Conservation (phyloP, 1,140 invertebrate species). For the Oryctes rhinoceros region DNA sequence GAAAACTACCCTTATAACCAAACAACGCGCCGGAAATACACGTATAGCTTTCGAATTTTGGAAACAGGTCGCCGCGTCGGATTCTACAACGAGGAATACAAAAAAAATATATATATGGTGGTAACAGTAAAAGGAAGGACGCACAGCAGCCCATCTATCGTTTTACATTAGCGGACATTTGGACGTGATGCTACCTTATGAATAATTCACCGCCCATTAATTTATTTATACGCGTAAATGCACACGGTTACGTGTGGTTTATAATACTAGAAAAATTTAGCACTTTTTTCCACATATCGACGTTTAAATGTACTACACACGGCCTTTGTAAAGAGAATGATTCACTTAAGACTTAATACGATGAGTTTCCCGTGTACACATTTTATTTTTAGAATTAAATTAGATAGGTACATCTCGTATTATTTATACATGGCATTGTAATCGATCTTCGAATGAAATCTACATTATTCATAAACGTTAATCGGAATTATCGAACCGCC, state of each 20-base stretch:
- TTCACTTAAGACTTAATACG: slow-evolving; percentile 11
- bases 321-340: not conserved
- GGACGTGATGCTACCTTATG: not conserved
- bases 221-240: slow-evolving; percentile 35
- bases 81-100: not conserved
- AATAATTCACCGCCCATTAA: slow-evolving; percentile 26
- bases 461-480: slow-evolving; percentile 8
- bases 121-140: slow-evolving; percentile 13
- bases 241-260: slow-evolving; percentile 34
- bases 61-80: not conserved
- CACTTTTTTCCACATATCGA: slow-evolving; percentile 25
- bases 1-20: slow-evolving; percentile 41
- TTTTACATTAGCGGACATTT: slow-evolving; percentile 18
- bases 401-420: not conserved
- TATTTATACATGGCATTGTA: not conserved
- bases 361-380: not conserved
- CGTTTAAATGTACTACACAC: not conserved
- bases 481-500: not conserved
- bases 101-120: not conserved
- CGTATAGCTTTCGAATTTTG: not conserved
- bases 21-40: not conserved
- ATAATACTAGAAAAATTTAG: slow-evolving; percentile 41
- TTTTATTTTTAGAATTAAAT: slow-evolving; percentile 25
- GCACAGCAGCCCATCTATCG: not conserved
- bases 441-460: not conserved